These are phyloP conservation scores for Schrankia costaestrigalis DNA, from an alignment of 2,888 invertebrate genomes.

Conservation along the genomic window DNA sequence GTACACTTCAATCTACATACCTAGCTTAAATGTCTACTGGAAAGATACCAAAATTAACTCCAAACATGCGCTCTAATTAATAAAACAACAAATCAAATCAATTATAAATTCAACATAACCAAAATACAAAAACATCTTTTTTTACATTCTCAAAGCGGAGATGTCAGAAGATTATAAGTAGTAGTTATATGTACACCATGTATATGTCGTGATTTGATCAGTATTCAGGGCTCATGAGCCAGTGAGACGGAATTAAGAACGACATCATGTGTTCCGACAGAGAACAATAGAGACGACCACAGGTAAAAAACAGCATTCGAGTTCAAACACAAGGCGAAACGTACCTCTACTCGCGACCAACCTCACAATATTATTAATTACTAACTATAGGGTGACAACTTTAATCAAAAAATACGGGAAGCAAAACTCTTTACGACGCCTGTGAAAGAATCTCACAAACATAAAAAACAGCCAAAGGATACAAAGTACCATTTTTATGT, in stretches of 20 bases:
- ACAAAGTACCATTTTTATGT: slow-evolving; percentile 20
- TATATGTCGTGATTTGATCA: slow-evolving; percentile 49
- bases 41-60: too few relatives aligned
- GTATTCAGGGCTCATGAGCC: slow-evolving; percentile 70
- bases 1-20: too few relatives aligned
- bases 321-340: slow-evolving; percentile 54
- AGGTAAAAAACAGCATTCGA: slow-evolving; percentile 64
- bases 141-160: slow-evolving; percentile 10
- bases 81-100: too few relatives aligned
- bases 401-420: slow-evolving; percentile 38
- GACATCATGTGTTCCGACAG: slow-evolving; percentile 70
- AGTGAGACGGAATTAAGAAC: slow-evolving; percentile 75
- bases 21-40: too few relatives aligned
- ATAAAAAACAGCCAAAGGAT: slow-evolving; percentile 18
- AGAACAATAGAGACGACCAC: slow-evolving; percentile 71
- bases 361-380: slow-evolving; percentile 73
- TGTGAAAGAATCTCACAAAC: slow-evolving; percentile 25
- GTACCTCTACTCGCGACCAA: slow-evolving; percentile 48
- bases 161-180: slow-evolving; percentile 22
- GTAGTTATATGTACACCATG: slow-evolving; percentile 23
- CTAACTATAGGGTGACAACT: slow-evolving; percentile 68
- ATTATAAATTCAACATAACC: slow-evolving; percentile 21
- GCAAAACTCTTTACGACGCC: slow-evolving; percentile 19
- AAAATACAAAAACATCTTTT: slow-evolving; percentile 18
- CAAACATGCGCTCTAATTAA: too few relatives aligned